Evolutionary conservation across 1,140 invertebrate genomes (phyloP), one percentile per base, ranked within the genome.

Genomic region (Paramacrobiotus metropolitanus): DNA sequence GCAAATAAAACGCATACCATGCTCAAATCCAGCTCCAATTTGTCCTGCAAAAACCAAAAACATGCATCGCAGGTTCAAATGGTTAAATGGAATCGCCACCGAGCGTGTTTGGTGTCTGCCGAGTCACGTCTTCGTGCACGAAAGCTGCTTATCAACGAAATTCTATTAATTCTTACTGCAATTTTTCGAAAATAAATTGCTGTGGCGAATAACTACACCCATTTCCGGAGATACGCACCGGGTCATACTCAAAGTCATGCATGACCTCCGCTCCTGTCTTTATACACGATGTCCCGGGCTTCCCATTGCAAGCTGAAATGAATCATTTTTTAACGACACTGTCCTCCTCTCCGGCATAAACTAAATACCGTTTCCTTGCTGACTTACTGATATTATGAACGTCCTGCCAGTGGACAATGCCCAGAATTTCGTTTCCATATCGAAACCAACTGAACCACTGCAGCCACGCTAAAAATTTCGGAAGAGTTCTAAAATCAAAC

Each of bases 381-480:
- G 15, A 55, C 48, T 55, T 28, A 55, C 48, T 55, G 48, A 55
- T 55, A 28, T 55, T 55, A 20, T 15, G 4, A 24, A 55, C 48
- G 9, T 24, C 48, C 9, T 55, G 15, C 48, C 48, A 55, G 48
- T 55, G 48, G 28, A 24, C 24, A 15, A 55, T 24, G 48, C 48
- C 48, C 15, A 55, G 48, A 9, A 55, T 55, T 55, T 55, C 48
- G 48, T 55, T 55, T 15, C 48, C 48, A 24, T 55, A 55, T 15
- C 48, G 48, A 24, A 55, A 55, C 48, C 48, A 55, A 24, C 48
- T 55, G 15, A 55, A 28, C 48, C 48, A 55, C 24, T 55, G 48
- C 15, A 55, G 9, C 48, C 48, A 55, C 24, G 15, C 15, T 24
- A 55, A 28, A 28, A 20, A 55, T 24, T 15, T 15, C 48, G 48